Base-by-base conservation (phyloP, 2,113 vertebrate species). In the Mustela lutreola region DNA sequence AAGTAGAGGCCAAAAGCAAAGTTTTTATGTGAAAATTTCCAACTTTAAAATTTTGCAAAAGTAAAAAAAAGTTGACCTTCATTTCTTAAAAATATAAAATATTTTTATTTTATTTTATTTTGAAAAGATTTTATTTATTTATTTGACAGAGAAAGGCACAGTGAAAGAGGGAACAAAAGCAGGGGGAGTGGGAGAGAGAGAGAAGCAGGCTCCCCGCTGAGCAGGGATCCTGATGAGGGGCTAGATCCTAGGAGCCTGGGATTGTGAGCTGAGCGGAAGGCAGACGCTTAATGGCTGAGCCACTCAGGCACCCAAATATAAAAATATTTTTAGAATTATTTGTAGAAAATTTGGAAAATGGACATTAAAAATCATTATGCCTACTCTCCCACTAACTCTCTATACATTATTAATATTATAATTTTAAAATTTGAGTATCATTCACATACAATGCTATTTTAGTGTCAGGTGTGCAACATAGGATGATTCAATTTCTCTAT, bases 291-390 rank as follows among this genome's bases (percentile, higher is more conserved):
- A 60, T 24, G 58, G 24, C 21, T 60, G 21, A 60, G 58, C 58
- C 58, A 60, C 58, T 21, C 58, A 60, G 58, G 58, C 3, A 10
- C 22, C 60, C 60, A 76, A 90, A 89, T 94, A 71, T 36, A 83
- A 63, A 63, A 67, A 36, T 91, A 84, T 76, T 92, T 89, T 87
- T 94, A 92, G 42, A 94, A 58, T 96, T 94, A 39, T 50, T 87
- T 89, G 86, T 39, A 78, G 50, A 76, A 94, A 89, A 60, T 42
- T 83, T 96, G 39, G 81, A 85, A 97, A 96, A 60, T 85, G 8
- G 18, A 56, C n/a, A 56, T 91, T 26, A 73, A 81, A 93, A 86
- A 92, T n/a, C 2, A 31, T 36, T 53, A 53, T 10, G 39, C 2
- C 0, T 63, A 39, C 50, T 89, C 26, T 86, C 2, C 62, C n/a